Percentiles rank a stretch among this genome's conserved stretches.
Conservation (phyloP, 2,888 invertebrate genomes). For the Tetranychus truncatus region DNA sequence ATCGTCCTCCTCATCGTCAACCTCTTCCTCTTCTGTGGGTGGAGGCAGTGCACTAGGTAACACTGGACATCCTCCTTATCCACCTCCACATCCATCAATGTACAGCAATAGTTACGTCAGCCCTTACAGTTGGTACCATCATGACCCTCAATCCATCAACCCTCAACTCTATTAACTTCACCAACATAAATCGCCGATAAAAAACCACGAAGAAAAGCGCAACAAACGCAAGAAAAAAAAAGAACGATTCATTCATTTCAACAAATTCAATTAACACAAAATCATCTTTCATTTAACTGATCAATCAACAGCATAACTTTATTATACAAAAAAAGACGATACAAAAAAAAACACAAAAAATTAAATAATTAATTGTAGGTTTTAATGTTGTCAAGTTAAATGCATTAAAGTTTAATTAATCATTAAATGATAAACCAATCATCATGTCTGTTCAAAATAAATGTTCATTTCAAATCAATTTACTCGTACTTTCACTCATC, state of each 20-base stretch:
- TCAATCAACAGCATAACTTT: no score
- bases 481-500: no score
- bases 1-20: not conserved
- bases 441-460: no score
- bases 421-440: no score
- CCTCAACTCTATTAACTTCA: not conserved
- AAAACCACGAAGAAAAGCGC: not conserved
- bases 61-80: not conserved
- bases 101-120: slow-evolving; percentile 28
- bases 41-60: slow-evolving; percentile 9
- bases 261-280: no score
- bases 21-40: slow-evolving; percentile 27
- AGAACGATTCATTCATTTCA: not conserved
- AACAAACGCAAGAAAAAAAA: not conserved
- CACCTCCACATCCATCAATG: slow-evolving; percentile 20
- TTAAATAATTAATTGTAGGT: no score
- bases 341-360: slow-evolving; percentile 19
- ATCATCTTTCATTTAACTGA: no score
- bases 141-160: slow-evolving; percentile 21
- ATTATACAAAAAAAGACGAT: slow-evolving; percentile 10
- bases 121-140: slow-evolving; percentile 28
- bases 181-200: not conserved
- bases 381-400: no score
- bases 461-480: no score
- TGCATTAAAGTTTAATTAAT: no score